These are phyloP conservation scores for Pseudomyrmex cubaensis DNA, from an alignment of 1,140 invertebrate genomes.

Conservation along the genomic window DNA sequence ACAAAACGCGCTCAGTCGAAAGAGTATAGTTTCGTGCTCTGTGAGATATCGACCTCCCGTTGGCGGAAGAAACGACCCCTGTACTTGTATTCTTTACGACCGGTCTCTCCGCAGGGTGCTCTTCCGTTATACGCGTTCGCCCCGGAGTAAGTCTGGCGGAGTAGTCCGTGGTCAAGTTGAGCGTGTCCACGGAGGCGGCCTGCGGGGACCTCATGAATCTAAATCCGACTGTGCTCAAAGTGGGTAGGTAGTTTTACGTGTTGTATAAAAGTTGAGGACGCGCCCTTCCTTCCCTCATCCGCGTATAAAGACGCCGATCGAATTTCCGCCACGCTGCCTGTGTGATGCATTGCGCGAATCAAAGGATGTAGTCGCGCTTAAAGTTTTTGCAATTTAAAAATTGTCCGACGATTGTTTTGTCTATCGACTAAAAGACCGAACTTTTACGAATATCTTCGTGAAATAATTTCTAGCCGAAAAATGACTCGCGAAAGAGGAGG, in stretches of 20 bases:
- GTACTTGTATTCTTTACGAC: constrained; percentile 55
- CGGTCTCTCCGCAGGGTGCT: constrained; percentile 9
- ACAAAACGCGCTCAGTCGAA: constrained; percentile 38
- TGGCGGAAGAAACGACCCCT: constrained; percentile 16
- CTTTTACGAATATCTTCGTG: background rate
- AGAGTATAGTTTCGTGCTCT: constrained; percentile 16
- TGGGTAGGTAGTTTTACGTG: constrained; percentile 68
- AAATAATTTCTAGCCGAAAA: background rate
- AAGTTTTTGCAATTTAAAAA: background rate
- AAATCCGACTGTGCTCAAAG: constrained; percentile 65
- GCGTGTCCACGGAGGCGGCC: constrained; percentile 50
- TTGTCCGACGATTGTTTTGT: background rate
- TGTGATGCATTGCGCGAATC: constrained; percentile 48
- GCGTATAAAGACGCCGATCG: constrained; percentile 23
- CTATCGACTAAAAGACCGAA: background rate
- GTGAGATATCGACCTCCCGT: constrained; percentile 24
- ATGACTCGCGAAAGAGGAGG: background rate
- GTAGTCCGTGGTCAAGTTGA: constrained; percentile 50
- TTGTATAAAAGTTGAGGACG: constrained; percentile 61
- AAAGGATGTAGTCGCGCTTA: background rate
- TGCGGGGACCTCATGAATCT: constrained; percentile 66
- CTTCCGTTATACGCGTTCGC: constrained; percentile 35
- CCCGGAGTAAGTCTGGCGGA: constrained; percentile 17
- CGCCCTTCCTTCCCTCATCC: background rate
- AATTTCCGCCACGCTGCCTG: constrained; percentile 50